Evolutionary conservation across 2,888 invertebrate genomes (phyloP).

Genomic region (Synergus umbraculus): DNA sequence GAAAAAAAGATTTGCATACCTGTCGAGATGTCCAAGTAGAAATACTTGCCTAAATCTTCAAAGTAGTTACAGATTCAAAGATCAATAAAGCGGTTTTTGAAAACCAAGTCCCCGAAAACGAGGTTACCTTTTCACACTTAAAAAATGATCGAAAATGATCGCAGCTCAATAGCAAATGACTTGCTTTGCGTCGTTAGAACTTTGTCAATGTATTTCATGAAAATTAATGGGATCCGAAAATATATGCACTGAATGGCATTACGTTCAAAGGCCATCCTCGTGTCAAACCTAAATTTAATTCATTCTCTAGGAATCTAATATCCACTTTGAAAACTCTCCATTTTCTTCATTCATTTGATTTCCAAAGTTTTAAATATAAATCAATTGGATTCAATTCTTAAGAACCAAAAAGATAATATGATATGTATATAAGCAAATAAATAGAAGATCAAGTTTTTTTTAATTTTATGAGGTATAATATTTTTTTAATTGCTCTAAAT

Average conservation of each 20-base stretch:
- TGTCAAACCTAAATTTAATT: background rate
- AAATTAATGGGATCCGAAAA: conserved; percentile 54
- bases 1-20: too few relatives aligned
- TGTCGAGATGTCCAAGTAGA: too few relatives aligned
- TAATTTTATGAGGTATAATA: too few relatives aligned
- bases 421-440: too few relatives aligned
- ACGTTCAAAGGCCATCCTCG: conserved; percentile 19
- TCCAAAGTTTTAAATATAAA: background rate
- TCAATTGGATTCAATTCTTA: background rate
- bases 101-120: too few relatives aligned
- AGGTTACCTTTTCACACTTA: too few relatives aligned
- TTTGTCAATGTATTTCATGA: conserved; percentile 51
- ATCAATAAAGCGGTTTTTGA: too few relatives aligned
- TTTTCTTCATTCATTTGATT: too few relatives aligned
- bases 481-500: background rate
- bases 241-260: conserved; percentile 63
- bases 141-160: too few relatives aligned
- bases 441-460: too few relatives aligned
- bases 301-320: background rate
- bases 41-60: background rate
- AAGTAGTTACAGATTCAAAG: too few relatives aligned
- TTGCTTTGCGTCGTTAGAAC: background rate
- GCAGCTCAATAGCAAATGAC: conserved; percentile 1
- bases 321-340: background rate
- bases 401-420: too few relatives aligned